A percentile compares a stretch with the other conserved stretches of the same genome.
phyloP scores from a whole-genome alignment of 1,140 invertebrate genomes.

The Euura lappo region DNA sequence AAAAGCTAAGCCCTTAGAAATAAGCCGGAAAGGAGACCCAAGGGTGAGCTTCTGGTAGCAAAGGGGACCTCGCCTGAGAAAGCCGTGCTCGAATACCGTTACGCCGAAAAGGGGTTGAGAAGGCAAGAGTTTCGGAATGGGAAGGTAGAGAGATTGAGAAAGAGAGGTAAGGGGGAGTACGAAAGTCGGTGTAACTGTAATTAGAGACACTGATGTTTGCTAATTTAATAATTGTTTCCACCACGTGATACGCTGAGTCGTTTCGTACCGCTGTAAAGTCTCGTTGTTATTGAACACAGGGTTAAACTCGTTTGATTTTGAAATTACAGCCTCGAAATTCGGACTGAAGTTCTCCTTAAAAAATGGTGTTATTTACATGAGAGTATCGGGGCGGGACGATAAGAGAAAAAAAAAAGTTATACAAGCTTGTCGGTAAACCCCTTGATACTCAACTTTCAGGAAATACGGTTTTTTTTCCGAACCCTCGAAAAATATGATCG shows the following conservation, averaged over 20 bases:
- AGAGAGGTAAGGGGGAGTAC: neutral
- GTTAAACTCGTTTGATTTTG: no score
- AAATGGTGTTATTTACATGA: no score
- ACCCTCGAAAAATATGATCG: no score
- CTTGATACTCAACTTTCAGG: constrained; percentile 4
- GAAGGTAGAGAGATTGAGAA: neutral
- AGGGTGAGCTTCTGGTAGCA: neutral
- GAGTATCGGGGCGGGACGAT: no score
- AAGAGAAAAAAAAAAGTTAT: no score
- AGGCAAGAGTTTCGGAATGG: neutral
- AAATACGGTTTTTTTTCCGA: neutral
- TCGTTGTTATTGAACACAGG: no score
- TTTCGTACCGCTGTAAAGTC: no score
- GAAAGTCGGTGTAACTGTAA: neutral
- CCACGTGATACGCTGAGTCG: no score
- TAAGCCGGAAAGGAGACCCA: constrained; percentile 1
- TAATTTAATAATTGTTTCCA: no score
- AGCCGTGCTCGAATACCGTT: neutral
- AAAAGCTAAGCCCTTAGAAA: constrained; percentile 3
- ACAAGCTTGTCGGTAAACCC: neutral
- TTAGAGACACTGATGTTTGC: no score
- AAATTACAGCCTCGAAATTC: no score
- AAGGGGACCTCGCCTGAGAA: neutral
- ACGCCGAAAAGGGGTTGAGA: neutral
- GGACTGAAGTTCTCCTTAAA: no score